Percentiles rank a stretch among this genome's conserved stretches.
phyloP scores from a whole-genome alignment of 1,140 invertebrate species.

The Maconellicoccus hirsutus region DNA sequence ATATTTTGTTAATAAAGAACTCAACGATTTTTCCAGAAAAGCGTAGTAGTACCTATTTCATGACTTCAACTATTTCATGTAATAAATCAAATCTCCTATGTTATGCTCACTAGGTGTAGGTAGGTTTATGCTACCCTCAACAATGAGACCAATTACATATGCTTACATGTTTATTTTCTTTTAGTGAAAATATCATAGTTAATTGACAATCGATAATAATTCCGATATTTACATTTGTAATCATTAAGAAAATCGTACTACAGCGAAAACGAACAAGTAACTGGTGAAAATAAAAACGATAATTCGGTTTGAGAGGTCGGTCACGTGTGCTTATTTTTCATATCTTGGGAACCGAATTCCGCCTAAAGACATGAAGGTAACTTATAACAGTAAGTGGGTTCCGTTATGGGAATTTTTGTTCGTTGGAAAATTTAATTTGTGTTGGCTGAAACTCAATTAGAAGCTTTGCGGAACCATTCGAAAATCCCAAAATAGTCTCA shows the following conservation, averaged over 20 bases:
- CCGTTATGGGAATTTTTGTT: constrained; percentile 12
- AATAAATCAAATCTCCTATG: too few species aligned
- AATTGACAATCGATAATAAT: too few species aligned
- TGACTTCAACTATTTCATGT: too few species aligned
- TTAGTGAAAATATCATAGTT: too few species aligned
- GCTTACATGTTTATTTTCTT: too few species aligned
- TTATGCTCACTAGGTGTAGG: too few species aligned
- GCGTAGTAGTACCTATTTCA: too few species aligned
- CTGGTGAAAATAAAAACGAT: constrained; percentile 13
- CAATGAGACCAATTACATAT: too few species aligned
- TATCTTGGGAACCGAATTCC: constrained; percentile 13
- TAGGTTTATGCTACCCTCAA: too few species aligned
- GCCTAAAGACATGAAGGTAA: not conserved
- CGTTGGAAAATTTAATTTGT: constrained; percentile 20
- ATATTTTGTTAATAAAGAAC: too few species aligned
- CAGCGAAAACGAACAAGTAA: not conserved
- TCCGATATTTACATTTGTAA: too few species aligned
- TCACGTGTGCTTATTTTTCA: constrained; percentile 15
- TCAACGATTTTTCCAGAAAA: too few species aligned
- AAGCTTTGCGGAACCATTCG: not conserved
- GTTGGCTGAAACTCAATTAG: constrained; percentile 16
- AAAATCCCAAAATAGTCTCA: constrained; percentile 19
- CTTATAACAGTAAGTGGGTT: not conserved
- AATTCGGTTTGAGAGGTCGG: constrained; percentile 19
- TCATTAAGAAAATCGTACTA: not conserved